Base-by-base conservation (phyloP, 2,113 vertebrate species). In the Silurus meridionalis region DNA sequence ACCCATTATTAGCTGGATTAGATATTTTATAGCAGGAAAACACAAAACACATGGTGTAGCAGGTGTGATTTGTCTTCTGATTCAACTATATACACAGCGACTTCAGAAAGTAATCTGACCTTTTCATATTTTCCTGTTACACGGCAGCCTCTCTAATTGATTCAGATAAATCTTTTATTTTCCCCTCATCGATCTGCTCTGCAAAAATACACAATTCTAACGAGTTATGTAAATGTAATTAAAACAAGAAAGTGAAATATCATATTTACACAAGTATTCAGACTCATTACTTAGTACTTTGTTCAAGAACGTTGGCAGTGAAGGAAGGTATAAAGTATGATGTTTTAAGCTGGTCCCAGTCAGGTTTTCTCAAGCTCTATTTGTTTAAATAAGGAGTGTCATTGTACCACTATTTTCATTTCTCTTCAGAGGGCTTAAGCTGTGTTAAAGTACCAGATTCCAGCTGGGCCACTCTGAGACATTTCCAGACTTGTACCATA, bases 401-500 rank as follows among this genome's bases (percentile, higher is more conserved):
- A 46, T 46, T 1, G 14, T 25, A 28, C 50, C n/a, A 57, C 52
- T 55, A 78, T 78, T 28, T 55, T 78, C 50, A 13, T 21, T 53
- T 53, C 50, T n/a, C 52, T 78, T 78, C 52, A 55, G 52, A 55
- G 23, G 55, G 8, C 23, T 57, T 15, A 6, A 78, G 1, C 58
- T 79, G n/a, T 28, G 53, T 37, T 58, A 37, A 57, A 28, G 53
- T 78, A 79, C 37, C 77, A 9, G 14, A n/a, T 25, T 37, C 55
- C 58, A 11, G 55, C 77, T 78, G 2, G 52, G 52, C 5, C 13
- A 79, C 25, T 19, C 3, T 0, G 53, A 79, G 55, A 79, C 53
- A 37, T 58, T 58, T 79, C 77, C 77, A 79, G 55, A 79, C 77
- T 79, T 79, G 77, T 79, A n/a, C 8, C 1, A 0, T 37, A 79